Conservation (phyloP, 2,113 vertebrate genomes). For the Cheirogaleus medius region DNA sequence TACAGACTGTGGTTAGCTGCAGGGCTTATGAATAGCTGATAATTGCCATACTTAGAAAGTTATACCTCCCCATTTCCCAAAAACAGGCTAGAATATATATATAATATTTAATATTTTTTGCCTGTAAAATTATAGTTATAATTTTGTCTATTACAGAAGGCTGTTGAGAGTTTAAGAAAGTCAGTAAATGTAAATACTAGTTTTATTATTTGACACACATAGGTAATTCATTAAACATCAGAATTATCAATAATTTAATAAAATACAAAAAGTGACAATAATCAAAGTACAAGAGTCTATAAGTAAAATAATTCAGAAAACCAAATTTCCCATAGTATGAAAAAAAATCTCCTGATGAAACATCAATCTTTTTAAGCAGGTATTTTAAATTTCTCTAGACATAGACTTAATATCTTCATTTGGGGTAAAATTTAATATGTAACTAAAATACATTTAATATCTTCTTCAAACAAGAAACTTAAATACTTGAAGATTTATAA, state of each 20-base stretch:
- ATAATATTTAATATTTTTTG: background rate
- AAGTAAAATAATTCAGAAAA: conserved; percentile 14
- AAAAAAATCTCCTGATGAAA: background rate
- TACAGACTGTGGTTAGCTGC: background rate
- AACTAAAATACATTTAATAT: background rate
- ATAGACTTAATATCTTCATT: background rate
- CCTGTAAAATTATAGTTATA: background rate
- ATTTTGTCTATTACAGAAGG: background rate
- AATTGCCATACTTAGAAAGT: background rate
- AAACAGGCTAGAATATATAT: background rate
- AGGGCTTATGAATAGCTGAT: background rate
- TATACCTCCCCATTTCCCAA: background rate
- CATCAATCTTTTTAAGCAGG: background rate
- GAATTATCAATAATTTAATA: background rate
- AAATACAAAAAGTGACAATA: background rate
- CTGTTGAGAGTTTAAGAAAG: background rate
- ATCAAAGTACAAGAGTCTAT: background rate
- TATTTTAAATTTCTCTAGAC: background rate
- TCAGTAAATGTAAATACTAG: background rate
- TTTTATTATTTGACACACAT: background rate
- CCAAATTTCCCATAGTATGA: background rate
- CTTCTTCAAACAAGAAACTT: background rate
- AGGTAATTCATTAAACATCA: background rate
- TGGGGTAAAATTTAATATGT: background rate
- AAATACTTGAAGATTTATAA: background rate